Evolutionary conservation across 2,888 invertebrate species (phyloP), one percentile per base, ranked within the genome.

Genomic region (Pteria penguin): DNA sequence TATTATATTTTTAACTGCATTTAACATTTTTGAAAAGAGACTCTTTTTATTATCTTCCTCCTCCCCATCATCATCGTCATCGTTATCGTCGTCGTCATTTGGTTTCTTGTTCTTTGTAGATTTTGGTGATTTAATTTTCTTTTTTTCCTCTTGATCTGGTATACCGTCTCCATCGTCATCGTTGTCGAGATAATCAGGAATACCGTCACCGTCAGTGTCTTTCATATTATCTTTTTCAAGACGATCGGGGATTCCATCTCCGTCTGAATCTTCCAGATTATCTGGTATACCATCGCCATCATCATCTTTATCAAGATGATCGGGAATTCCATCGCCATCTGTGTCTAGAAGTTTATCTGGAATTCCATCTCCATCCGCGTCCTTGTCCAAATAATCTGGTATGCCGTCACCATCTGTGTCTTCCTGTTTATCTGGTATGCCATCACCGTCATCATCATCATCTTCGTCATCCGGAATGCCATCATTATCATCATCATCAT

Each of bases 401-500:
- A 89, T 85, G 14, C 90, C 89, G 80, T 90, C 89, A 4, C 87
- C 87, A 79, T 90, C 89, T 22, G 81, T 79, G 58, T 88, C 88
- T 45, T 88, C 86, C 5, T 79, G 29, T 55, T 84, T 63, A 78
- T 89, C 86, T 1, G 88, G 87, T 31, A 89, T 86, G 2, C 89
- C 89, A 80, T 89, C 86, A 14, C 86, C 85, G 82, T 90, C 90
- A 33, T 83, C 85, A 68, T 83, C 82, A 8, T 87, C 72, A 31
- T 90, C 89, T 11, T 81, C 36, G 60, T 83, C 26, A 58, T 90
- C 90, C 4, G 91, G 91, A 27, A 90, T 90, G 22, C 90, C 90
- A 78, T 84, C 82, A 45, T 75, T 78, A 81, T 90, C 90, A 54
- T 86, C 85, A 69, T 87, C 85, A 45, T 84, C 79, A 32, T 88